Evolutionary conservation across 2,113 vertebrate species (phyloP), one percentile per base, ranked within the genome.

Genomic region (Puffinus mauretanicus): DNA sequence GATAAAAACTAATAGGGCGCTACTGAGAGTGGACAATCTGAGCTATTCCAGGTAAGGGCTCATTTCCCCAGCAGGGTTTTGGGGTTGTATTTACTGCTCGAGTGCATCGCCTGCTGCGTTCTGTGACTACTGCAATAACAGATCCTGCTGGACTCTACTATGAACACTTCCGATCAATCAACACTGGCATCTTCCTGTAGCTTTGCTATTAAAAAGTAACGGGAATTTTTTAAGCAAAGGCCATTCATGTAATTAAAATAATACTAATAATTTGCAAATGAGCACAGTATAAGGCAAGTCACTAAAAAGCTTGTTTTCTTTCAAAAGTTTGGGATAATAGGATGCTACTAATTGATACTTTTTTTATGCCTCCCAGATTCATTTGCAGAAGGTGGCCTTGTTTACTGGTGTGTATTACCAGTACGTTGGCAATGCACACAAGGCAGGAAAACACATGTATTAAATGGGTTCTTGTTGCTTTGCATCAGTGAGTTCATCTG

Each of bases 161-260:
- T 76, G 88, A 91, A 67, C 32, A 40, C 61, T 85, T 83, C 42
- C 0, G 0, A 49, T 96, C 60, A 80, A 65, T 91, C 73, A 86
- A 67, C 29, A 47, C 29, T 84, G 81, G 13, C 62, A 75, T 57
- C 42, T 87, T 91, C 60, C 91, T 80, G 78, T 46, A 88, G 88
- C 29, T 97, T 92, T 91, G 71, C 58, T 91, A 47, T 85, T 90
- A 93, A 90, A 92, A 87, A 93, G 64, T 9, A 30, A 30, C 93
- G 52, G 58, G 16, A 52, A 14, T 67, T 94, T 95, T 94, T 72
- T 7, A 82, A 82, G 47, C 13, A 61, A 92, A 92, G 32, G 47
- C 49, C 17, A 75, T 94, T 91, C 8, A 51, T 80, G 40, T 93
- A 96, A 96, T 97, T 97, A 96, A 93, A 94, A 96, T 92, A 90